A percentile compares a stretch with the other conserved stretches of the same genome.
Conservation (phyloP, 2,888 invertebrate genomes). For the Brenthis ino region DNA sequence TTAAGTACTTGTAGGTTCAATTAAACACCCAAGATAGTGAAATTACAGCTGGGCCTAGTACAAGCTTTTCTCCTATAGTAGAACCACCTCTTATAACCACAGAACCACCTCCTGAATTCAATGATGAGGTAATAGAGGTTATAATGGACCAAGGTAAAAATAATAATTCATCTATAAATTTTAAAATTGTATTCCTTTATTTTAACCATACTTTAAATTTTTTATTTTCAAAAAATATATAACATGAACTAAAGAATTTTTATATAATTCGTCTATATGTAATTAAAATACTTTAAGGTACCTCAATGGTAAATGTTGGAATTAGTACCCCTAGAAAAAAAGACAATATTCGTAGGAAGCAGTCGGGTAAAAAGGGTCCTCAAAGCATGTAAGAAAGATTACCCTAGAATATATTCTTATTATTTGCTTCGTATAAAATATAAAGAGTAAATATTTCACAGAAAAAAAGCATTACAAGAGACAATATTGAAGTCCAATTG, state of each 20-base stretch:
- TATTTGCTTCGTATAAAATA: background rate
- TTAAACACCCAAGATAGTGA: too few relatives aligned
- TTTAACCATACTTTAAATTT: background rate
- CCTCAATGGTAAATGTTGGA: background rate
- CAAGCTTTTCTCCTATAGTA: background rate
- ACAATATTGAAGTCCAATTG: slow-evolving; percentile 6
- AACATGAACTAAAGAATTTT: background rate
- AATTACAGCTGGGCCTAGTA: background rate
- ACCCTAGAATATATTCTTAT: too few relatives aligned
- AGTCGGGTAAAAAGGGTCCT: background rate
- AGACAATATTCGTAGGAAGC: background rate
- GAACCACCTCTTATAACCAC: background rate
- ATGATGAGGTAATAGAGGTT: background rate
- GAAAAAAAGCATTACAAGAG: slow-evolving; percentile 12
- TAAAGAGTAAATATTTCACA: slow-evolving; percentile 4
- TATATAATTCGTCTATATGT: background rate
- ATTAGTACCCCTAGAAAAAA: background rate
- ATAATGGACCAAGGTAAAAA: slow-evolving; percentile 6
- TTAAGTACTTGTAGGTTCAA: background rate
- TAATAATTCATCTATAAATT: background rate
- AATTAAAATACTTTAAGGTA: slow-evolving; percentile 10
- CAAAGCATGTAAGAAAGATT: slow-evolving; percentile 1
- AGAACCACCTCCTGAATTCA: background rate
- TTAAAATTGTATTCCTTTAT: background rate
- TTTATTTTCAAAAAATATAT: background rate